Evolutionary conservation across 2,888 invertebrate species (phyloP).

Genomic region (Dicranocentrus wangi): DNA sequence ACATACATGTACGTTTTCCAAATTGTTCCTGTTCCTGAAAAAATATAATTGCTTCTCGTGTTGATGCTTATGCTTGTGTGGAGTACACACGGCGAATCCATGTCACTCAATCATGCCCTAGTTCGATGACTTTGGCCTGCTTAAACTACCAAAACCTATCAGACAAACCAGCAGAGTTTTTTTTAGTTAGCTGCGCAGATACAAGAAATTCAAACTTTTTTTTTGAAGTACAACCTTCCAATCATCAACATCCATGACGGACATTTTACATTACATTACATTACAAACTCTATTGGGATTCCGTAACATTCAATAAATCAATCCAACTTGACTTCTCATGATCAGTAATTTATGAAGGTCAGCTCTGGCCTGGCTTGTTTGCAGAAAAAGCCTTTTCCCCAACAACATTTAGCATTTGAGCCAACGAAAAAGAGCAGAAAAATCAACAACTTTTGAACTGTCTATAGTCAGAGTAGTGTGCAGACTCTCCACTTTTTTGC

Average conservation of each 20-base stretch:
- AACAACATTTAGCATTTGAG: background rate
- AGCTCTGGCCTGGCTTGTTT: conserved; percentile 21
- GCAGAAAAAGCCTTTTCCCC: background rate
- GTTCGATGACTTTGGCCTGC: conserved; percentile 52
- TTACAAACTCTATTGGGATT: conserved; percentile 32
- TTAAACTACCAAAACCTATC: background rate
- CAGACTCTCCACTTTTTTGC: no score
- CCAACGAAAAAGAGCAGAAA: conserved; percentile 6
- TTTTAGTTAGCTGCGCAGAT: conserved; percentile 3
- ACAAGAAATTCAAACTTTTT: background rate
- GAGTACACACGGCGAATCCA: background rate
- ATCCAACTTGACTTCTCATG: conserved; percentile 43
- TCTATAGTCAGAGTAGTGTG: no score
- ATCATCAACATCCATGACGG: conserved; percentile 1
- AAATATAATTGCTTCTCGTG: background rate
- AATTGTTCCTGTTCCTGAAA: background rate
- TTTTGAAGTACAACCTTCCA: conserved; percentile 8
- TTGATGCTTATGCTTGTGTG: background rate
- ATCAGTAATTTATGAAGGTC: conserved; percentile 48
- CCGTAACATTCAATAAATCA: conserved; percentile 45
- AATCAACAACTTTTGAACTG: background rate
- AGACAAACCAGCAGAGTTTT: background rate
- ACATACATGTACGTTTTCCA: background rate
- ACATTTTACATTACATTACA: conserved; percentile 28
- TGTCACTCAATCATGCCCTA: conserved; percentile 45